These are phyloP conservation scores for Synanthedon andrenaeformis DNA, from an alignment of 2,888 invertebrate species.

Conservation along the genomic window DNA sequence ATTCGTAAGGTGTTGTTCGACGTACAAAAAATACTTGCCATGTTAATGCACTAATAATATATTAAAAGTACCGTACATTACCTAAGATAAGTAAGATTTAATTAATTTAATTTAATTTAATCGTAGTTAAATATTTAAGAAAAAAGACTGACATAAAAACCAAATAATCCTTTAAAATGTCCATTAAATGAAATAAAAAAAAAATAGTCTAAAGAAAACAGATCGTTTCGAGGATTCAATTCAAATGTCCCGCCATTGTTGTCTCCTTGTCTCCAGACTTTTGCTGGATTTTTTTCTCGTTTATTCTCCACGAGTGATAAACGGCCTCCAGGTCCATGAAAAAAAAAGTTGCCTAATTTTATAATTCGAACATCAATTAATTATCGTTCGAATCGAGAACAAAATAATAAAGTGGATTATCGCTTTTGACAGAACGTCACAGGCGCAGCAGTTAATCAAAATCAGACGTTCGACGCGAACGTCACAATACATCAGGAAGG, in stretches of 20 bases:
- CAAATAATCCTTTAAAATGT: constrained; percentile 21
- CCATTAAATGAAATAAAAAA: constrained; percentile 32
- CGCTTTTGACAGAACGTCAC: constrained; percentile 48
- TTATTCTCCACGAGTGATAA: constrained; percentile 41
- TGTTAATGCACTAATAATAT: no score
- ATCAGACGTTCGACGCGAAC: constrained; percentile 21
- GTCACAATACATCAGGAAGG: constrained; percentile 41
- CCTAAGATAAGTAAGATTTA: no score
- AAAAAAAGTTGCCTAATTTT: not conserved
- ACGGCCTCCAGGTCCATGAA: constrained; percentile 16
- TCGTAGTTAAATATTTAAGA: not conserved
- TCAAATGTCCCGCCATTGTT: constrained; percentile 60
- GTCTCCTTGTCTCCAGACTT: constrained; percentile 60
- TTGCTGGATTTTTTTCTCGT: constrained; percentile 28
- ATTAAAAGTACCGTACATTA: no score
- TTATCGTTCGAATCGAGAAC: constrained; percentile 28
- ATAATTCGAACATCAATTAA: constrained; percentile 39
- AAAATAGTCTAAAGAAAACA: constrained; percentile 26
- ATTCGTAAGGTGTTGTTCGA: no score
- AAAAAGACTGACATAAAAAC: constrained; percentile 15
- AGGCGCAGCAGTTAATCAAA: constrained; percentile 46
- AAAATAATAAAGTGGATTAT: constrained; percentile 40
- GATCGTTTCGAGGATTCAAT: constrained; percentile 41
- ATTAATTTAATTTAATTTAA: no score
- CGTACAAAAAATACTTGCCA: no score